Evolutionary conservation across 1,140 invertebrate species (phyloP), one percentile per base, ranked within the genome.

Genomic region (Drosophila nigromelanica): DNA sequence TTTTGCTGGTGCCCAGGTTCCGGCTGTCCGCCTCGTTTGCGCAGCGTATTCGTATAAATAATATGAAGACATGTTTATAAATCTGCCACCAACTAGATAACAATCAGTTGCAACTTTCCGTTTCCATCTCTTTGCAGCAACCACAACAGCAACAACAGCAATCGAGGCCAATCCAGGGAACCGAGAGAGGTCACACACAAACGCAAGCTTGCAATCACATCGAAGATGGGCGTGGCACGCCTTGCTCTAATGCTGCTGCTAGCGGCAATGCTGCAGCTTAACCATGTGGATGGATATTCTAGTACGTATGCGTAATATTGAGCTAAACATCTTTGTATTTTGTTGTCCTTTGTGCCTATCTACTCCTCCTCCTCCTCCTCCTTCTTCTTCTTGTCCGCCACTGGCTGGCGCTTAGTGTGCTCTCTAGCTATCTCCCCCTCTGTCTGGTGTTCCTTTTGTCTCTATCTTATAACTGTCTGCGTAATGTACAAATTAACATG

Each of bases 241-340:
- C 56, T 89, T 47, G 54, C 51, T n/a, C 6, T 71, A 33, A 73
- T 69, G 52, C 35, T 86, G 54, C 27, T 87, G 48, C 58, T 64
- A 18, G 62, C 69, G 37, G 56, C 61, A 30, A 33, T 74, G 69
- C 55, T 86, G 66, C 70, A 81, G 60, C 33, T 89, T 18, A 45
- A 51, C 40, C 64, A 70, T n/a, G 90, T 85, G 73, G 83, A 87
- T 21, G 90, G 85, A 24, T 91, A 91, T 45, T 91, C 90, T 63
- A 91, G 90, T 91, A 90, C 75, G 90, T 91, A 91, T 79, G 75
- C 73, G 72, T 73, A 61, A 75, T 83, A 37, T 73, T 15, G 51
- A 5, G 35, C 43, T 18, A 21, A 15, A 8, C 1, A 15, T 45
- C 5, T 58, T 33, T 58, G 21, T 35, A 24, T 47, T 45, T 33